These are phyloP conservation scores for Drosophila subquinaria DNA, from an alignment of 2,888 invertebrate species.

Conservation along the genomic window DNA sequence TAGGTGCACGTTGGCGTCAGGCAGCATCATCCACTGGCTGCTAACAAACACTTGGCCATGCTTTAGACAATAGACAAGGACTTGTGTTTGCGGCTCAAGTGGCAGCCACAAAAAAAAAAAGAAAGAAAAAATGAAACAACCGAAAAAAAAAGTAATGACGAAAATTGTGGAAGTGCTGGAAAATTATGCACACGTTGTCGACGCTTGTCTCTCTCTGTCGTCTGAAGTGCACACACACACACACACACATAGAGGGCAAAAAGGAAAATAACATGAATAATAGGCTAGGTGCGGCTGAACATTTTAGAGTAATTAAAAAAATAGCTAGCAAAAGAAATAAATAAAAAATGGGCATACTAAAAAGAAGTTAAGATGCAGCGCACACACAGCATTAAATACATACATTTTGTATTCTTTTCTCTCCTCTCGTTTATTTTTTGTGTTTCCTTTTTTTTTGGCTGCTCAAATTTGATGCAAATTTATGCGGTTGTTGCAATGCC, in stretches of 20 bases:
- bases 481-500: constrained; percentile 60
- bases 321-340: constrained; percentile 51
- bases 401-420: constrained; percentile 55
- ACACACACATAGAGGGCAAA: constrained; percentile 28
- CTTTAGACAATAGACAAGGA: constrained; percentile 80
- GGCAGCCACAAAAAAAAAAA: constrained; percentile 61
- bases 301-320: constrained; percentile 81
- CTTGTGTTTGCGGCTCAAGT: constrained; percentile 79
- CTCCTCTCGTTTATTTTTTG: constrained; percentile 3
- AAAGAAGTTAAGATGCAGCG: constrained; percentile 70
- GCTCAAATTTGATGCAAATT: constrained; percentile 74
- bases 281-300: constrained; percentile 71
- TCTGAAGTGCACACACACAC: constrained; percentile 20
- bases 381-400: constrained; percentile 50
- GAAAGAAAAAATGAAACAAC: constrained; percentile 31
- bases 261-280: constrained; percentile 60
- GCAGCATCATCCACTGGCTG: constrained; percentile 43
- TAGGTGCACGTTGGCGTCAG: constrained; percentile 73
- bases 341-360: not conserved
- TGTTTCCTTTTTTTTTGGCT: constrained; percentile 51
- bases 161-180: constrained; percentile 79
- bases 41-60: constrained; percentile 80
- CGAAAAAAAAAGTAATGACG: constrained; percentile 72
- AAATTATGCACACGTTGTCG: constrained; percentile 77
- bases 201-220: constrained; percentile 51